phyloP scores from a whole-genome alignment of 1,140 invertebrate species.

The Elymnias hypermnestra region DNA sequence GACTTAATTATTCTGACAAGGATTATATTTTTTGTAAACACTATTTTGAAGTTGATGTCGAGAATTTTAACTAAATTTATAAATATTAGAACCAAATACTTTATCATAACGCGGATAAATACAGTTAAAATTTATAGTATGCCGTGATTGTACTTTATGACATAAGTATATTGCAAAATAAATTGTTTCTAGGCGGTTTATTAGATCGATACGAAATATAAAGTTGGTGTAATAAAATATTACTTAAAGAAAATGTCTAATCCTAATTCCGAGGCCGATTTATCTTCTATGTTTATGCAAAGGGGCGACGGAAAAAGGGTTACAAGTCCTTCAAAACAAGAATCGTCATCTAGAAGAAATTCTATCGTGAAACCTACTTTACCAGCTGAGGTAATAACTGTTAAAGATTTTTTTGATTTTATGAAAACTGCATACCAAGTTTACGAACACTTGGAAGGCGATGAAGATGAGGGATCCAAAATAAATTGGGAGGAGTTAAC shows the following conservation, averaged over 20 bases:
- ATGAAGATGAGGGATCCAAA: slow-evolving; percentile 75
- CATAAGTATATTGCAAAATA: not conserved
- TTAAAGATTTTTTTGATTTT: slow-evolving; percentile 84
- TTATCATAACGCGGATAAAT: too few relatives aligned
- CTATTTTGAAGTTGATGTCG: too few relatives aligned
- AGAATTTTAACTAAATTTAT: not conserved
- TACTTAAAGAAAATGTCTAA: slow-evolving; percentile 43
- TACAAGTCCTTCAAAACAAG: slow-evolving; percentile 38
- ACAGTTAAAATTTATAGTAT: too few relatives aligned
- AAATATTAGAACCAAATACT: not conserved
- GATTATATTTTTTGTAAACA: too few relatives aligned
- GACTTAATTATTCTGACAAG: too few relatives aligned
- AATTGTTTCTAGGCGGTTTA: slow-evolving; percentile 36
- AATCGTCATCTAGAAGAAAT: slow-evolving; percentile 37
- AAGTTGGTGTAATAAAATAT: slow-evolving; percentile 2
- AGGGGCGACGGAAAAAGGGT: slow-evolving; percentile 33
- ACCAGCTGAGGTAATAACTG: slow-evolving; percentile 76
- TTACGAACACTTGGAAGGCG: slow-evolving; percentile 78
- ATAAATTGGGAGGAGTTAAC: slow-evolving; percentile 80
- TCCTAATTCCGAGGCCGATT: slow-evolving; percentile 46
- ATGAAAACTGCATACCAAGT: slow-evolving; percentile 83
- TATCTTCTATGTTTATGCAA: slow-evolving; percentile 58
- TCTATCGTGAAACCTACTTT: slow-evolving; percentile 33
- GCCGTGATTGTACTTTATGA: too few relatives aligned
- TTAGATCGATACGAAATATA: slow-evolving; percentile 47